A percentile compares a stretch with the other conserved stretches of the same genome.
These are phyloP conservation scores for Procambarus clarkii DNA, from an alignment of 1,140 invertebrate species.

Conservation along the genomic window DNA sequence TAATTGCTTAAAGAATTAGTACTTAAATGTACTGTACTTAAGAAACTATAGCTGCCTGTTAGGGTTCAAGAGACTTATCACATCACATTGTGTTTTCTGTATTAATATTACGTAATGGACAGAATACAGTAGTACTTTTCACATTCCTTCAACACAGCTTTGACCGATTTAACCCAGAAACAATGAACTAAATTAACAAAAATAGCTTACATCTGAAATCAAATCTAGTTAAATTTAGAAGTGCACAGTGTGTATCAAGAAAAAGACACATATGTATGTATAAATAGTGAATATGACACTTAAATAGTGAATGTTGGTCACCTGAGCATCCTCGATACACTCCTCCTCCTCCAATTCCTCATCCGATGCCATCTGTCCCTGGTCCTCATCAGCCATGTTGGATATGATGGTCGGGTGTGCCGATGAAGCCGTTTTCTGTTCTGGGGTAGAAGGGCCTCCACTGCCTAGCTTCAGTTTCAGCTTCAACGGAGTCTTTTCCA, in stretches of 20 bases:
- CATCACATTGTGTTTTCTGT: too few species aligned
- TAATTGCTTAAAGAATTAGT: too few species aligned
- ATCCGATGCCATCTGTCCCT: constrained; percentile 5
- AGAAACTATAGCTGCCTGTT: too few species aligned
- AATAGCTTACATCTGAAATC: too few species aligned
- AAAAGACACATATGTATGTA: neutral
- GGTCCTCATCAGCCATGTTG: constrained; percentile 36
- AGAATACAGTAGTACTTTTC: too few species aligned
- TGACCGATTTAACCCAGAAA: too few species aligned
- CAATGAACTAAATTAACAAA: too few species aligned
- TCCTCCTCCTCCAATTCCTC: constrained; percentile 51
- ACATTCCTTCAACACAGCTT: too few species aligned
- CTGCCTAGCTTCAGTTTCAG: constrained; percentile 43
- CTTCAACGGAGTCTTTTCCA: constrained; percentile 52
- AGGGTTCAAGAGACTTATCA: too few species aligned
- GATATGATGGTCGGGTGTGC: constrained; percentile 53
- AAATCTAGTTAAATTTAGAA: too few species aligned
- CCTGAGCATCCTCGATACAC: constrained; percentile 31
- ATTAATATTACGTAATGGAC: too few species aligned
- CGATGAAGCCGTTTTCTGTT: constrained; percentile 22
- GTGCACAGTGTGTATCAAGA: neutral
- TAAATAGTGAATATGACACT: neutral
- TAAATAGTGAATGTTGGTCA: neutral
- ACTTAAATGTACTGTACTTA: too few species aligned
- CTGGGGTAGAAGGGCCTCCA: constrained; percentile 44